These are phyloP conservation scores for Drosophila pseudoobscura DNA, from an alignment of 1,140 invertebrate genomes.

Conservation along the genomic window DNA sequence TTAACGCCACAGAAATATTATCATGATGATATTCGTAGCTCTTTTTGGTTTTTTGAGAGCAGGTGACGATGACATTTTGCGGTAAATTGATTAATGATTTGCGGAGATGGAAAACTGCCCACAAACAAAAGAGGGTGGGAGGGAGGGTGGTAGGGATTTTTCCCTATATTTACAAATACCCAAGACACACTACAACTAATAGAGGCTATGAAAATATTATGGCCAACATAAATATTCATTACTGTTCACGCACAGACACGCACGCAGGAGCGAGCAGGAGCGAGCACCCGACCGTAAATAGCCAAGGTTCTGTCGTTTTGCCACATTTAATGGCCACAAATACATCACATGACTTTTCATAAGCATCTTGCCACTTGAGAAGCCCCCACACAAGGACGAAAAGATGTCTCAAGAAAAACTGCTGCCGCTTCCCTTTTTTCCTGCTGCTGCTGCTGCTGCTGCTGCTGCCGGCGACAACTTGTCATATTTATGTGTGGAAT, in stretches of 20 bases:
- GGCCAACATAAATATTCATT: constrained; percentile 77
- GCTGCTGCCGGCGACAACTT: constrained; percentile 46
- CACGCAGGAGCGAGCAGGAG: no score
- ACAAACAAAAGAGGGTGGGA: constrained; percentile 24
- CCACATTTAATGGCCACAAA: constrained; percentile 76
- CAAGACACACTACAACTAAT: constrained; percentile 47
- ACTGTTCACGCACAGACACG: constrained; percentile 41
- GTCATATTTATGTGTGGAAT: constrained; percentile 75
- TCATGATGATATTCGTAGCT: constrained; percentile 1
- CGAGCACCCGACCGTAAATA: constrained; percentile 14
- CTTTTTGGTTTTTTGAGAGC: constrained; percentile 21
- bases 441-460: constrained; percentile 15
- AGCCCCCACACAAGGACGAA: constrained; percentile 33
- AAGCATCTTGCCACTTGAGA: constrained; percentile 69
- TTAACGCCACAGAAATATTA: constrained; percentile 54
- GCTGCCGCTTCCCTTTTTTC: constrained; percentile 2
- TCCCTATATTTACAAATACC: no score
- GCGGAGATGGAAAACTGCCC: constrained; percentile 43
- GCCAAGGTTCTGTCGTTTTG: constrained; percentile 58
- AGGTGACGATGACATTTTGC: constrained; percentile 40
- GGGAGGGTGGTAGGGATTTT: no score
- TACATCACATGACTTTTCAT: constrained; percentile 78
- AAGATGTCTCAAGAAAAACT: constrained; percentile 36
- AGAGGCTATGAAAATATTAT: constrained; percentile 73
- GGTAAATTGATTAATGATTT: constrained; percentile 68